These are phyloP conservation scores for Drosophila serrata DNA, from an alignment of 1,140 invertebrate species.

Conservation along the genomic window DNA sequence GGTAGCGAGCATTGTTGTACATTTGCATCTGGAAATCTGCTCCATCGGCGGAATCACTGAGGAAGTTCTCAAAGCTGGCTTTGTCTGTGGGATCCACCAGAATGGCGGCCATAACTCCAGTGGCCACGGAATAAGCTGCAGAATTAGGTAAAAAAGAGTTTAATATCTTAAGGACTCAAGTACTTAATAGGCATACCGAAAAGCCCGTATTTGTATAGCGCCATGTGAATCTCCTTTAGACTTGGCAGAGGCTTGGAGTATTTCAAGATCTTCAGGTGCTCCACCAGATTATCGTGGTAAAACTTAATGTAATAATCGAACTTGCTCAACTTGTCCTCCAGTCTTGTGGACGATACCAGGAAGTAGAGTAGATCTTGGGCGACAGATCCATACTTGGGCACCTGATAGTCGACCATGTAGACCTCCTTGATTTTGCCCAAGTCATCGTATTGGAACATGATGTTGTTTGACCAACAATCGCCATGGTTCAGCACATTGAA, in stretches of 20 bases:
- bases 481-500: slow-evolving; percentile 89
- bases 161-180: background rate
- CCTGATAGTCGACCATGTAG: slow-evolving; percentile 69
- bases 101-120: slow-evolving; percentile 69
- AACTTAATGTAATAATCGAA: slow-evolving; percentile 76
- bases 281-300: slow-evolving; percentile 65
- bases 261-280: slow-evolving; percentile 63
- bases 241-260: slow-evolving; percentile 64
- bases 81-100: slow-evolving; percentile 68
- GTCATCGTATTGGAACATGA: slow-evolving; percentile 87
- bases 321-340: slow-evolving; percentile 70
- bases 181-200: slow-evolving; percentile 48
- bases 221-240: slow-evolving; percentile 61
- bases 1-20: slow-evolving; percentile 6
- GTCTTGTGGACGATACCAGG: slow-evolving; percentile 65
- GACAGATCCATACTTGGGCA: slow-evolving; percentile 63
- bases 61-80: slow-evolving; percentile 64
- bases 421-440: slow-evolving; percentile 80
- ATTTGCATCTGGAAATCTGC: slow-evolving; percentile 31
- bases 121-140: slow-evolving; percentile 57
- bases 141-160: background rate
- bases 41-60: slow-evolving; percentile 56
- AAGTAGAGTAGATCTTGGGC: slow-evolving; percentile 71
- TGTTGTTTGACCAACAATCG: slow-evolving; percentile 87
- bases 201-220: slow-evolving; percentile 52